phyloP scores from a whole-genome alignment of 2,797 vertebrate species.

The Melanotaenia pygmaea region DNA sequence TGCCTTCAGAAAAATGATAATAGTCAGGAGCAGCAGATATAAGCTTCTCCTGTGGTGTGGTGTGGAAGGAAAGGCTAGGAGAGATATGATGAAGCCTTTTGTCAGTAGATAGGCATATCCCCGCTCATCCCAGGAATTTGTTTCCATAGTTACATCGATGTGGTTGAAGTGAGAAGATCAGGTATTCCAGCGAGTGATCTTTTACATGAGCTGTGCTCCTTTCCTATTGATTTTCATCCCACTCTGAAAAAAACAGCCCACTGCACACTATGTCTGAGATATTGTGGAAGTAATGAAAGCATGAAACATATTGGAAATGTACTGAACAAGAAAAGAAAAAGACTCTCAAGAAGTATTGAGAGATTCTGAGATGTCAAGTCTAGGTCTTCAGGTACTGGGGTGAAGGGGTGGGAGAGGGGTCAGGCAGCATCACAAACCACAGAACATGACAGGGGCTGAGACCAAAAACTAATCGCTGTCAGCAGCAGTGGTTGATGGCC shows the following conservation, averaged over 20 bases:
- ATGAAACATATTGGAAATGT: slow-evolving; percentile 62
- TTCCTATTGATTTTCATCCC: slow-evolving; percentile 77
- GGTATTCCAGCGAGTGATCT: slow-evolving; percentile 81
- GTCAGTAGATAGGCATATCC: slow-evolving; percentile 74
- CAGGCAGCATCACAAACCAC: slow-evolving; percentile 44
- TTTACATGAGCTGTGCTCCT: slow-evolving; percentile 77
- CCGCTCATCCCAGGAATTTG: slow-evolving; percentile 77
- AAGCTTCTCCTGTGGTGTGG: slow-evolving; percentile 58
- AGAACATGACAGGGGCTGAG: slow-evolving; percentile 35
- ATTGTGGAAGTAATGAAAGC: slow-evolving; percentile 73
- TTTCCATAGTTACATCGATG: slow-evolving; percentile 87
- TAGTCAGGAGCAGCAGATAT: slow-evolving; percentile 74
- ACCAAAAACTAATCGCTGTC: slow-evolving; percentile 59
- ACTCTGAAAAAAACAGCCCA: slow-evolving; percentile 32
- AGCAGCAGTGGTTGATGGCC: slow-evolving; percentile 66
- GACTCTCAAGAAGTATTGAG: slow-evolving; percentile 43
- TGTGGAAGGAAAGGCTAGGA: slow-evolving; percentile 60
- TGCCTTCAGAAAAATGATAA: slow-evolving; percentile 84
- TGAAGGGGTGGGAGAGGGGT: slow-evolving; percentile 1
- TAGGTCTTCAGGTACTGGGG: slow-evolving; percentile 13
- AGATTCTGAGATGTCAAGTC: slow-evolving; percentile 51
- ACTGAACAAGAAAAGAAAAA: slow-evolving; percentile 48
- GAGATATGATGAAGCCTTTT: slow-evolving; percentile 73
- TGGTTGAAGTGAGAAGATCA: slow-evolving; percentile 81
- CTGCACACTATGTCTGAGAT: slow-evolving; percentile 62